Conservation (phyloP, 2,797 vertebrate species). For the Melanotaenia nigrans region DNA sequence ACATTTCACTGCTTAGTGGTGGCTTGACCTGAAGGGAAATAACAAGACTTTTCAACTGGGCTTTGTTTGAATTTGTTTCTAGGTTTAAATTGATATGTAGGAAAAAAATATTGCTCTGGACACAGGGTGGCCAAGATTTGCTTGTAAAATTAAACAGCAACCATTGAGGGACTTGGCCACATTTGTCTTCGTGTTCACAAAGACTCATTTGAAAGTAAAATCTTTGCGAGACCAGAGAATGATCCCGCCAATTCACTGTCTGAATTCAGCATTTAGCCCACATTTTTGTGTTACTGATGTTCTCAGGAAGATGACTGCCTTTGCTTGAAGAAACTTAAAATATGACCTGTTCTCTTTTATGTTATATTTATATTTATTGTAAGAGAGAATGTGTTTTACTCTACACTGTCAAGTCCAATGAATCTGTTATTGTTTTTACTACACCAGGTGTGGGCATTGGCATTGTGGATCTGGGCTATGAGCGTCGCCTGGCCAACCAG, state of each 20-base stretch:
- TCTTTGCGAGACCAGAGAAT: neutral
- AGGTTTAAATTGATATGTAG: neutral
- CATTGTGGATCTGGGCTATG: conserved; percentile 91
- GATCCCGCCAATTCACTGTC: neutral
- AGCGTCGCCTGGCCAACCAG: conserved; percentile 91
- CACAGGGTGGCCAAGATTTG: neutral
- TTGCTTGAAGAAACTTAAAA: neutral
- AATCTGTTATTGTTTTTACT: conserved; percentile 9
- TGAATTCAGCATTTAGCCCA: neutral
- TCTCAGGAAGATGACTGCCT: neutral
- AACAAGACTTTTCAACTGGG: neutral
- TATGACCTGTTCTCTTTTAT: neutral
- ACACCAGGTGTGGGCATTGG: conserved; percentile 92
- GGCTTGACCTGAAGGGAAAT: neutral
- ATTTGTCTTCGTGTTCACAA: neutral
- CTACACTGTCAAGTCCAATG: neutral
- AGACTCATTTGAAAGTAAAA: neutral
- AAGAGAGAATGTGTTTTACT: conserved; percentile 7
- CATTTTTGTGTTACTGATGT: neutral
- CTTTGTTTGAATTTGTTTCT: neutral
- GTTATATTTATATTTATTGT: neutral
- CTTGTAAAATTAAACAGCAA: neutral
- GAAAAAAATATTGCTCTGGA: neutral
- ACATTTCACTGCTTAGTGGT: too few species aligned
- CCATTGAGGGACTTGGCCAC: neutral